Conservation (phyloP, 2,888 invertebrate species). For the Chrysopilus asiliformis region DNA sequence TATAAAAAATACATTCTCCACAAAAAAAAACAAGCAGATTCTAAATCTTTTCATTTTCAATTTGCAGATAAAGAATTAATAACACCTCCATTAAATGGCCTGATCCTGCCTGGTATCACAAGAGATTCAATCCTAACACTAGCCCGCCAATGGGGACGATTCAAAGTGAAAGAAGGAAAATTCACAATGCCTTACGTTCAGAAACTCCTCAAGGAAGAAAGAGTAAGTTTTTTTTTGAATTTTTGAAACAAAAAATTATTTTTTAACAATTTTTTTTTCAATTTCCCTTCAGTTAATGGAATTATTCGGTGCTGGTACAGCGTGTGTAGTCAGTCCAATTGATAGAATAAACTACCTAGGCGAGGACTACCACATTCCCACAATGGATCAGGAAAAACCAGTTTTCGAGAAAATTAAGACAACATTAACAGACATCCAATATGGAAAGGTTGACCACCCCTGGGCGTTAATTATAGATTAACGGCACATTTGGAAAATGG, state of each 20-base stretch:
- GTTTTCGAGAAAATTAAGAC: slow-evolving; percentile 61
- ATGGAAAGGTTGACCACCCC: slow-evolving; percentile 69
- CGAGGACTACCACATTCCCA: slow-evolving; percentile 53
- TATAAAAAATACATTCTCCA: too few species aligned
- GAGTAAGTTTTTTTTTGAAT: slow-evolving; percentile 48
- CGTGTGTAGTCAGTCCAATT: slow-evolving; percentile 87
- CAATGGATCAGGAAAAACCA: slow-evolving; percentile 57
- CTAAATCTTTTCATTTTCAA: too few species aligned
- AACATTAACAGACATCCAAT: slow-evolving; percentile 77
- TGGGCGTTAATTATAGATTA: slow-evolving; percentile 57
- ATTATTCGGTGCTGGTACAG: slow-evolving; percentile 97
- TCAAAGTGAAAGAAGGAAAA: slow-evolving; percentile 63
- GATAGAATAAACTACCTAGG: slow-evolving; percentile 70
- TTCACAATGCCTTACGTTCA: slow-evolving; percentile 76
- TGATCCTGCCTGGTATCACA: slow-evolving; percentile 91
- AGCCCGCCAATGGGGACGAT: slow-evolving; percentile 70
- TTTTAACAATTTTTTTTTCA: slow-evolving; percentile 3
- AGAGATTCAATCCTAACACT: slow-evolving; percentile 76
- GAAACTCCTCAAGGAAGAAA: slow-evolving; percentile 58
- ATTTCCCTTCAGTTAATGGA: slow-evolving; percentile 63
- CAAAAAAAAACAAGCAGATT: too few species aligned
- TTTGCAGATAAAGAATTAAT: slow-evolving; percentile 72
- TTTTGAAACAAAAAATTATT: slow-evolving; percentile 5
- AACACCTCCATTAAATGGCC: slow-evolving; percentile 85
- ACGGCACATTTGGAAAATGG: too few species aligned